Evolutionary conservation across 2,888 invertebrate species (phyloP).

Genomic region (Amitus sp.): DNA sequence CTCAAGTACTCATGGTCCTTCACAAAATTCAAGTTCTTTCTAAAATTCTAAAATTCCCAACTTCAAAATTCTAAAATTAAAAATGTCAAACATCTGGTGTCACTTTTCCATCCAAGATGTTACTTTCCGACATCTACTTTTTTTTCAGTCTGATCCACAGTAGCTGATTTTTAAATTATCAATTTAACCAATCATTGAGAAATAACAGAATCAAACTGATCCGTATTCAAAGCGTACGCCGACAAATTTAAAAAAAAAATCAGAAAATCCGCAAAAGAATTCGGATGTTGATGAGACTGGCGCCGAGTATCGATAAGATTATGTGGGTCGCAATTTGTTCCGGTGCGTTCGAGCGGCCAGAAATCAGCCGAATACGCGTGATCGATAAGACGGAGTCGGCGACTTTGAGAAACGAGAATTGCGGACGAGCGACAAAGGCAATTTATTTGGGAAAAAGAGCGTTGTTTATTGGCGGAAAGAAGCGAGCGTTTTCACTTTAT

Average conservation of each 20-base stretch:
- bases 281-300: constrained; percentile 42
- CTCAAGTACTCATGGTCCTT: no score
- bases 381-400: constrained; percentile 30
- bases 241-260: constrained; percentile 15
- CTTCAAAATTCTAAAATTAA: no score
- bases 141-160: no score
- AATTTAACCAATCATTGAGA: no score
- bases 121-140: no score
- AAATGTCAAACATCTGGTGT: no score
- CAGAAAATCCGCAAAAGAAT: constrained; percentile 32
- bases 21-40: no score
- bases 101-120: no score
- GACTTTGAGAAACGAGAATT: constrained; percentile 20
- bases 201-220: no score
- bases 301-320: constrained; percentile 46
- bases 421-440: constrained; percentile 15
- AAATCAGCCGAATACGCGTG: constrained; percentile 41
- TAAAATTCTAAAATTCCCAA: no score
- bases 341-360: constrained; percentile 19
- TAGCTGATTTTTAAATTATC: no score
- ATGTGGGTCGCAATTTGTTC: constrained; percentile 46
- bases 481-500: not conserved
- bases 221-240: no score
- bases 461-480: constrained; percentile 13
- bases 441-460: constrained; percentile 12